Conservation (phyloP, 2,113 vertebrate genomes). For the Brienomyrus brachyistius region DNA sequence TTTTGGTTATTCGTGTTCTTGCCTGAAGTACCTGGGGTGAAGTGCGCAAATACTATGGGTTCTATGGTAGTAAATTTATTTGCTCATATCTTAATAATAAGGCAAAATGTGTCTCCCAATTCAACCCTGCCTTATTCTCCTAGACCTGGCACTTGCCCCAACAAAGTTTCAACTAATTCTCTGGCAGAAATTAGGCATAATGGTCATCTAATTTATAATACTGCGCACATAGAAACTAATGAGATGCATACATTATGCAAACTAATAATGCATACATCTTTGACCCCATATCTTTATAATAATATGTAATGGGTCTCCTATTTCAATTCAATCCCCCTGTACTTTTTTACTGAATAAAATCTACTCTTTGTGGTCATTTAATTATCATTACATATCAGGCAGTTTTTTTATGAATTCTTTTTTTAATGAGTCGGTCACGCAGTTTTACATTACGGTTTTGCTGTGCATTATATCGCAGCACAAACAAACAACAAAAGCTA, state of each 20-base stretch:
- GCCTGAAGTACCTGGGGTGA: not conserved
- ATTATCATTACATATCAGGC: too few species aligned
- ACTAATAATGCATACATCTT: not conserved
- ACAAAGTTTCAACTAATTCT: not conserved
- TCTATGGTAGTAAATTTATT: too few species aligned
- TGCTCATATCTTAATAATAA: not conserved
- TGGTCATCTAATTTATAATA: not conserved
- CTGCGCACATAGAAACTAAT: not conserved
- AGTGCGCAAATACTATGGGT: not conserved
- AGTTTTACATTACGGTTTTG: not conserved
- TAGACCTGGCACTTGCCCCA: not conserved
- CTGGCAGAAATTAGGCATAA: not conserved
- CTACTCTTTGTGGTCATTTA: too few species aligned
- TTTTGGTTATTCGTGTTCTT: not conserved
- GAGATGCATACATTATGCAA: too few species aligned
- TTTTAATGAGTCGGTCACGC: not conserved
- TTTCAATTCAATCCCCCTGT: not conserved
- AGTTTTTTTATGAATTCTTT: too few species aligned
- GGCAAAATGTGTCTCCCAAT: not conserved
- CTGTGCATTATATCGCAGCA: not conserved
- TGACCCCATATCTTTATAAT: not conserved
- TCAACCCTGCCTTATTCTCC: not conserved
- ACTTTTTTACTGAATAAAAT: too few species aligned
- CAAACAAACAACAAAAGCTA: not conserved
- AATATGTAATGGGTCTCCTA: not conserved